Evolutionary conservation across 2,797 vertebrate genomes (phyloP), one percentile per base, ranked within the genome.

Genomic region (Cryptoprocta ferox): DNA sequence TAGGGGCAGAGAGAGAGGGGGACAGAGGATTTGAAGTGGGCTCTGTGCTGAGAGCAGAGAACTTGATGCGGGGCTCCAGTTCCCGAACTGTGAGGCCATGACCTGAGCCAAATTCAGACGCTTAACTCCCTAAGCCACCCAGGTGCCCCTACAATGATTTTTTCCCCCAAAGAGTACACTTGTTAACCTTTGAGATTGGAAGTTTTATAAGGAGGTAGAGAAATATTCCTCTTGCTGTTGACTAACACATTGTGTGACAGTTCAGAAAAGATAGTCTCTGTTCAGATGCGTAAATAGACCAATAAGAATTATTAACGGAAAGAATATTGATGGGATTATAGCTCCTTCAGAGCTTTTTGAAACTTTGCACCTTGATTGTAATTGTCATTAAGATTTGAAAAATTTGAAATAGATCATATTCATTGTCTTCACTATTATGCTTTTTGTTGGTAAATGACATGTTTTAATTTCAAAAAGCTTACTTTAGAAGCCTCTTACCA

Each of bases 381-480:
- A 2, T 65, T 92, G 80, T 92, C 26, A 66, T 84, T 82, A 80
- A 84, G 39, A 83, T 94, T 84, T 84, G 73, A 70, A 92, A 87
- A 93, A 83, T 92, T 90, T 89, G 48, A 88, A 93, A 63, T 84
- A 89, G 45, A 37, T 91, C 39, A 35, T 87, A 88, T 48, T 61
- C 13, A 61, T 26, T 84, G n/a, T 81, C 68, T 94, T 92, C 12
- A 30, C 0, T 91, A 42, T 94, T 93, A 53, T 35, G 37, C 16
- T 59, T 80, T 93, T 90, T 37, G 61, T 83, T 42, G 42, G n/a
- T 76, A 93, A 93, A 65, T 94, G 42, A 85, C 6, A 24, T 80
- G 24, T 90, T 86, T 97, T 92, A 88, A 81, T 83, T 95, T 81
- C 16, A 87, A 83, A 92, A 78, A 68, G 24, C 78, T 82, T 89